These are phyloP conservation scores for Buceros bicornis DNA, from an alignment of 2,797 vertebrate species.

Conservation along the genomic window DNA sequence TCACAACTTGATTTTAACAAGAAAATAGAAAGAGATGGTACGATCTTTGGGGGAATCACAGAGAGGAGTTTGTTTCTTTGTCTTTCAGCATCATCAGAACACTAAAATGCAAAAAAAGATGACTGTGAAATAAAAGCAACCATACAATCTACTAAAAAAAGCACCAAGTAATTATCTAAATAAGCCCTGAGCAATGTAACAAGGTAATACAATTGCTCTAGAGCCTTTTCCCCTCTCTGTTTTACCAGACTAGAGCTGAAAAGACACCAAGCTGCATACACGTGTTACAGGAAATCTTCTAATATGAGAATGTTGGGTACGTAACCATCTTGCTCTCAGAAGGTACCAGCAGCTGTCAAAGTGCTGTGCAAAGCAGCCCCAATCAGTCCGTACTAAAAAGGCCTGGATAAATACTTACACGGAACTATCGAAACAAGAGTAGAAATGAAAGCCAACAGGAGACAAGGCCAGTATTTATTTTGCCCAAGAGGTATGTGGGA, in stretches of 20 bases:
- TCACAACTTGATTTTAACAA: slow-evolving; percentile 83
- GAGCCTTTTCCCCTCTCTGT: not conserved
- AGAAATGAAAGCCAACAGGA: not conserved
- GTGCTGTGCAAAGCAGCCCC: not conserved
- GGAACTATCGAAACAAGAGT: not conserved
- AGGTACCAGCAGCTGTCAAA: not conserved
- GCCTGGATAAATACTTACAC: slow-evolving; percentile 8
- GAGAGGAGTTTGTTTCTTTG: slow-evolving; percentile 70
- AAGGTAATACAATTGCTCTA: slow-evolving; percentile 25
- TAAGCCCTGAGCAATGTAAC: slow-evolving; percentile 50
- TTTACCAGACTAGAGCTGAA: slow-evolving; percentile 23
- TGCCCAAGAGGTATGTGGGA: not conserved
- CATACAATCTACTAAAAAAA: slow-evolving; percentile 31
- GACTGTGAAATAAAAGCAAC: slow-evolving; percentile 23
- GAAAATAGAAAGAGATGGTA: slow-evolving; percentile 79
- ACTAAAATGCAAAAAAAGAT: slow-evolving; percentile 70
- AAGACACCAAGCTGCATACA: slow-evolving; percentile 1
- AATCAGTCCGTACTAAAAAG: slow-evolving; percentile 17
- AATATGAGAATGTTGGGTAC: slow-evolving; percentile 25
- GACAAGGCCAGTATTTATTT: not conserved
- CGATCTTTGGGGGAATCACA: slow-evolving; percentile 73
- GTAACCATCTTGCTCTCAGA: not conserved
- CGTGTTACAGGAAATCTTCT: slow-evolving; percentile 39
- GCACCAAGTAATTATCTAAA: slow-evolving; percentile 45
- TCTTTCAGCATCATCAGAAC: slow-evolving; percentile 67